phyloP scores from a whole-genome alignment of 1,140 invertebrate species.

The Heliconius congener region DNA sequence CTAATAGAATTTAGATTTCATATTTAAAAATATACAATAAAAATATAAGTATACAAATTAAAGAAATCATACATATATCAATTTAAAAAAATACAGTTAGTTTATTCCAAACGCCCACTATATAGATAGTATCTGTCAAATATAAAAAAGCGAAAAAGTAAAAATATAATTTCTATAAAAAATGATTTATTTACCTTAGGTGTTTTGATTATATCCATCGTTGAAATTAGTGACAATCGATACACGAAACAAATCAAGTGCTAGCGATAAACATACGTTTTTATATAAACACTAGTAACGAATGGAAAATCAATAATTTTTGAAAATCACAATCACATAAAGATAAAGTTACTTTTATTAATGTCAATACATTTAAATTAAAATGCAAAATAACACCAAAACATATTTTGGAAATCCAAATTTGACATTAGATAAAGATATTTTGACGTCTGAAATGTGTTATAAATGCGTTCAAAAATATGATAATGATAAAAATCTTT shows the following conservation, averaged over 20 bases:
- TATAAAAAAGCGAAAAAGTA: background rate
- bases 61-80: too few relatives aligned
- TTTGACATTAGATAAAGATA: conserved; percentile 26
- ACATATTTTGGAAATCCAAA: conserved; percentile 21
- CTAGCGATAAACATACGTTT: conserved; percentile 19
- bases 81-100: too few relatives aligned
- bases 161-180: background rate
- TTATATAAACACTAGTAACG: background rate
- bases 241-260: conserved; percentile 39
- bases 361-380: conserved; percentile 12
- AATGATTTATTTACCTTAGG: conserved; percentile 56
- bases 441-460: conserved; percentile 17
- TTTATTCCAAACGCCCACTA: background rate
- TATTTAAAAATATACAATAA: background rate
- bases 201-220: conserved; percentile 73
- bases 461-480: background rate
- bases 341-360: background rate
- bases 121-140: background rate
- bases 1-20: too few relatives aligned
- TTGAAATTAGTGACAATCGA: conserved; percentile 55
- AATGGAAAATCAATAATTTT: background rate
- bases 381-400: conserved; percentile 13
- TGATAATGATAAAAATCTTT: too few relatives aligned
- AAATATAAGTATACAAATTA: background rate
- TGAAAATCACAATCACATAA: background rate